phyloP scores from a whole-genome alignment of 2,888 invertebrate species.

The Pterostichus niger region DNA sequence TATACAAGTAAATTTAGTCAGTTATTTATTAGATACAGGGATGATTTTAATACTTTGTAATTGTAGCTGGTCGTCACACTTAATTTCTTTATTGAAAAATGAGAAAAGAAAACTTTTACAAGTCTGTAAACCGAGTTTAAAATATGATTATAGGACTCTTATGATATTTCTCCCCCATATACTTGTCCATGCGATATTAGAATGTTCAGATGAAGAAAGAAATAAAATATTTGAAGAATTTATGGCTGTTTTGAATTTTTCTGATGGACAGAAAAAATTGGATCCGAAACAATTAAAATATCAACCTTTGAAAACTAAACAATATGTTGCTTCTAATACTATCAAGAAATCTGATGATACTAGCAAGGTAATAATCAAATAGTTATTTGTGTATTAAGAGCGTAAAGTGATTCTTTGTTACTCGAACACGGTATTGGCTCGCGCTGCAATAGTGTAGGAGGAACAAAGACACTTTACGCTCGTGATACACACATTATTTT shows the following conservation, averaged over 20 bases:
- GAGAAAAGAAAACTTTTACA: slow-evolving; percentile 82
- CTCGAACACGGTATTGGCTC: too few species aligned
- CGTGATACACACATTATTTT: too few species aligned
- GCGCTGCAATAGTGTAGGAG: too few species aligned
- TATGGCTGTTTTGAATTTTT: slow-evolving; percentile 78
- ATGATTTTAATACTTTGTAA: slow-evolving; percentile 27
- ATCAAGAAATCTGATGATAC: slow-evolving; percentile 21
- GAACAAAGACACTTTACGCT: too few species aligned
- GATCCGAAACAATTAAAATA: slow-evolving; percentile 35
- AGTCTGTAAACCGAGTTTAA: slow-evolving; percentile 87
- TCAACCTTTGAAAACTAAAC: slow-evolving; percentile 24
- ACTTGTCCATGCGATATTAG: slow-evolving; percentile 82
- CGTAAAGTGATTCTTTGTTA: too few species aligned
- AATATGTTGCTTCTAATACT: slow-evolving; percentile 18
- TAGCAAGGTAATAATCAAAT: too few species aligned
- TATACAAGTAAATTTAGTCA: slow-evolving; percentile 80
- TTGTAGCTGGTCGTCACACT: slow-evolving; percentile 84
- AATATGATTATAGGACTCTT: slow-evolving; percentile 85
- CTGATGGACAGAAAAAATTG: slow-evolving; percentile 67
- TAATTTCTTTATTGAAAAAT: slow-evolving; percentile 82
- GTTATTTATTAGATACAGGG: neutral
- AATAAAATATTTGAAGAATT: slow-evolving; percentile 80
- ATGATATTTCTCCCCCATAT: slow-evolving; percentile 89
- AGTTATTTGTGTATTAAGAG: too few species aligned
- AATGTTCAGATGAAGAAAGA: slow-evolving; percentile 76